Base-by-base conservation (phyloP, 2,797 vertebrate genomes). In the Neosilurus hyrtlii region DNA sequence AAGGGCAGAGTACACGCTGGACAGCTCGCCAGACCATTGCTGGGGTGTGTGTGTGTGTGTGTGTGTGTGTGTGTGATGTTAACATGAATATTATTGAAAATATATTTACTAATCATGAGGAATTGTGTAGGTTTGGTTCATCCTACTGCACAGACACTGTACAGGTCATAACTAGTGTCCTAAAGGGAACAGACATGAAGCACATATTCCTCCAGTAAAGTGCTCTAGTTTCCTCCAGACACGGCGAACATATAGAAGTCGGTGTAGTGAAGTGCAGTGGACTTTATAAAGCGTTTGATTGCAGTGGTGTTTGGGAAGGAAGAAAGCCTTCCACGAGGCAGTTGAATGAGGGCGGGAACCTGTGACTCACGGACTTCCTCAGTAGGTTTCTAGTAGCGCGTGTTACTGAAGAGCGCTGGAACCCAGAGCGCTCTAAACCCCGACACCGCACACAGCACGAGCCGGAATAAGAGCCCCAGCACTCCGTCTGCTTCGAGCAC, bases 301-400 rank as follows among this genome's bases (percentile, higher is more conserved):
- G 83, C 75, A 54, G 43, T 30, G 15, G 80, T 24, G 49, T 79
- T 75, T 57, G 57, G 79, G 83, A 85, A 83, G 86, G 87, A 87
- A 89, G 89, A 88, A 88, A 85, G 82, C n/a, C n/a, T n/a, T n/a
- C 73, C 30, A 88, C 71, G 57, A 81, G 68, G 59, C 68, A 73
- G 80, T 61, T 61, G 35, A 54, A 70, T 86, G 83, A 88, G 89
- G 94, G 94, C 91, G 94, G 94, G 93, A 91, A 91, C 91, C 5
- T 90, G 90, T 94, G 93, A 95, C 92, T 94, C 92, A 93, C 89
- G 72, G 91, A 94, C 94, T 94, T 95, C 94, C 94, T 94, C 90
- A 87, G 90, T 93, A 89, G 92, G 66, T 73, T 93, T 73, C 90
- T 91, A 87, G 88, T 91, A 91, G 87, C 79, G 91, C 92, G 90